A percentile compares a stretch with the other conserved stretches of the same genome.
These are phyloP conservation scores for Coelogynopora nodosa DNA, from an alignment of 2,888 invertebrate species.

Conservation along the genomic window DNA sequence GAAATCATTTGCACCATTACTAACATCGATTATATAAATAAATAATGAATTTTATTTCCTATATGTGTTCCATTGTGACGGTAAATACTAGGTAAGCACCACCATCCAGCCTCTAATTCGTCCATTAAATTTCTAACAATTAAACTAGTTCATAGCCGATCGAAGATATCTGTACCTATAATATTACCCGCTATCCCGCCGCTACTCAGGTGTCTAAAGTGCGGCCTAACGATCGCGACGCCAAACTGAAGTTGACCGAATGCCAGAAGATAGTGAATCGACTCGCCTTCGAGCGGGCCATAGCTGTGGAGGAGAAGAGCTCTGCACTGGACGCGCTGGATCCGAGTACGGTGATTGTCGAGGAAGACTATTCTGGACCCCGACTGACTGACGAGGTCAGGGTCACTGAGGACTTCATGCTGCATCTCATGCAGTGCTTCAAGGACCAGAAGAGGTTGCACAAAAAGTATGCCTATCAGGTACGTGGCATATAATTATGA, in stretches of 20 bases:
- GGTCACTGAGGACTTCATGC: conserved; percentile 83
- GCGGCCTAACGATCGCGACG: conserved; percentile 87
- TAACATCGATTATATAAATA: too few species aligned
- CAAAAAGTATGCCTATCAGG: conserved; percentile 92
- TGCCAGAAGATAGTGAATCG: conserved; percentile 92
- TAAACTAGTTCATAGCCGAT: too few species aligned
- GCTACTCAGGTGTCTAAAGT: conserved; percentile 76
- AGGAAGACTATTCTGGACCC: conserved; percentile 89
- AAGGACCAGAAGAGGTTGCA: conserved; percentile 87
- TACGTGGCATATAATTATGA: conserved; percentile 61
- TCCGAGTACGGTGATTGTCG: conserved; percentile 66
- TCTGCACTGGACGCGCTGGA: conserved; percentile 47
- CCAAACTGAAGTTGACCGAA: conserved; percentile 82
- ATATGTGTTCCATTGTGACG: neutral
- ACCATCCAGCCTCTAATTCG: neutral
- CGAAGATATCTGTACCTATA: too few species aligned
- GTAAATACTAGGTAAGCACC: neutral
- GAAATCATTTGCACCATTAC: too few species aligned
- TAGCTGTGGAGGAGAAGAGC: conserved; percentile 82
- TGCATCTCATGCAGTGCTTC: conserved; percentile 81
- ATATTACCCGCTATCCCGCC: too few species aligned
- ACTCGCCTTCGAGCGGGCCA: conserved; percentile 91
- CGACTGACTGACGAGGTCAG: conserved; percentile 66
- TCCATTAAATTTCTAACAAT: too few species aligned
- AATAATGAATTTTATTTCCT: conserved; percentile 11